Base-by-base conservation (phyloP, 2,113 vertebrate species). In the Cebus imitator region DNA sequence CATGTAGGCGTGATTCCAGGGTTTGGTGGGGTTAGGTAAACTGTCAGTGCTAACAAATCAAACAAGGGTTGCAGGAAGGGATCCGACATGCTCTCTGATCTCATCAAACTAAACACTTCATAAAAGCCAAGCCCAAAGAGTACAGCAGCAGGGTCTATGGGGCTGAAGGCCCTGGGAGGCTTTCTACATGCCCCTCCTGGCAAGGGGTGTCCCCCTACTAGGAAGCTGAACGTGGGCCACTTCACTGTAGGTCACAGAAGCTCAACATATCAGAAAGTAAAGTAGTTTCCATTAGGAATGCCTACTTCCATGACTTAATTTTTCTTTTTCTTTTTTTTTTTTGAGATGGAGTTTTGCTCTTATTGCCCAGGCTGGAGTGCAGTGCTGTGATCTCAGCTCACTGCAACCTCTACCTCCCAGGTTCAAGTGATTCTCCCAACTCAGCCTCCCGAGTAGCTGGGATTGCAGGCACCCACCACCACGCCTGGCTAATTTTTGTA, bases 181-280 rank as follows among this genome's bases (percentile, higher is more conserved):
- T 20, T 55, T 58, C 30, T 37, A 48, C 2, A 0, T 3, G 10
- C 21, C 17, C 12, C 3, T 50, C 64, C 14, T 2, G 43, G 23
- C 18, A 2, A n/a, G 61, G 18, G 40, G 6, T 1, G 13, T 0
- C 25, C 16, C 12, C 12, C 27, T 3, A 17, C 21, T 2, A 5
- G 3, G 17, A 7, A n/a, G 32, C 11, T 5, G 0, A 43, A 18
- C 6, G 0, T 11, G 10, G 21, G 5, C 35, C 45, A 20, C 27
- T 55, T 48, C 5, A 25, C 27, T 43, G 2, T 0, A 40, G 32
- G 55, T 35, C 40, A 8, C 18, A 8, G 45, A 75, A 61, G 58
- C 21, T 37, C 32, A 23, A 16, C n/a, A 14, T 7, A 10, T 13
- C 55, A 70, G 45, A n/a, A 80, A n/a, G 25, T 40, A 18, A 37